Base-by-base conservation (phyloP, 2,888 invertebrate species). In the Rutpela maculata region DNA sequence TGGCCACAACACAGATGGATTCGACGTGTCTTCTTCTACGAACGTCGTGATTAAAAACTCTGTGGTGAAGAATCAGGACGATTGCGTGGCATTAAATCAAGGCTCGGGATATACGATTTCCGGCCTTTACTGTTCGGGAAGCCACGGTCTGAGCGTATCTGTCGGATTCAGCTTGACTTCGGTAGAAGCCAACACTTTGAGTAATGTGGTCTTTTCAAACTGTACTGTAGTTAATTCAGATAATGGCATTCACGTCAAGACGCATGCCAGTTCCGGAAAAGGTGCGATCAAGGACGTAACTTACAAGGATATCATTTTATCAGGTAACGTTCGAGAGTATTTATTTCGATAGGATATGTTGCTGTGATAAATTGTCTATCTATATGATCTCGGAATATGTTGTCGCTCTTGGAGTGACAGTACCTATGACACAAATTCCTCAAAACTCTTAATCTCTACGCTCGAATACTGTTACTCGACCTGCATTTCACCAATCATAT, bases 131-230 rank as follows among this genome's bases (percentile, higher is more conserved):
- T 83, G 83, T 74, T 75, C 73, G 18, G 83, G 83, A 59, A 80
- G 83, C 22, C 83, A 83, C 71, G 83, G 83, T n/a, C 70, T 83
- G 17, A 83, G 83, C 71, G 75, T 83, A 31, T 83, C 83, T 9
- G 79, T 83, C n/a, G 83, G 83, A 1, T 68, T 74, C 60, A 82
- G 79, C 68, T 60, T 66, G 22, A 67, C 38, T 17, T 76, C 76
- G 35, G 77, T 76, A 1, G 62, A 72, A 15, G 59, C 56, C 19
- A 83, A 83, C 56, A 77, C 76, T 1, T 80, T 80, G 12, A 22
- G 50, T 15, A 81, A 83, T 57, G 73, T 83, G 10, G 77, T 74
- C 7, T 83, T 83, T 50, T 68, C 63, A 2, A 76, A 81, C 57
- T 80, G 78, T 26, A 74, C 65, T 19, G 81, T 83, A 9, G 57